Evolutionary conservation across 2,888 invertebrate species (phyloP).

Genomic region (Acleris emargana): DNA sequence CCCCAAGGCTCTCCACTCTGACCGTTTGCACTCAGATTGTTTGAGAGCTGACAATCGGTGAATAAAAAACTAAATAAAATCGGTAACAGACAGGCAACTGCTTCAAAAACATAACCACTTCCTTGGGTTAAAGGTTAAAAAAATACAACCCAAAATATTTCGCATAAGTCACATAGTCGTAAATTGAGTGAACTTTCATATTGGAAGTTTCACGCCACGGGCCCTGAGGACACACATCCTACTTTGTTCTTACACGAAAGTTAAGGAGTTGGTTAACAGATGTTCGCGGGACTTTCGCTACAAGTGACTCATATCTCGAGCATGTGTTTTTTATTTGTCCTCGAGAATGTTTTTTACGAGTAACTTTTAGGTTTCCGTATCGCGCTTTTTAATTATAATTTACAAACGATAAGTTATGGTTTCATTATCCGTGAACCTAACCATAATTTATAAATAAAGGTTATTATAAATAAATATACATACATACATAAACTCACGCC

Average conservation of each 20-base stretch:
- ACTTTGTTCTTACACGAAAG: slow-evolving; percentile 72
- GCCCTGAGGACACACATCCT: slow-evolving; percentile 69
- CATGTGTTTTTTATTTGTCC: slow-evolving; percentile 47
- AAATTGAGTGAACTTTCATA: slow-evolving; percentile 66
- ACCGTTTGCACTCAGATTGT: too few species aligned
- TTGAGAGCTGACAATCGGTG: too few species aligned
- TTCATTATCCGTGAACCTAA: not conserved
- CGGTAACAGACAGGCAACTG: too few species aligned
- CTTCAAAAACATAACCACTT: too few species aligned
- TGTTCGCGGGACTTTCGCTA: slow-evolving; percentile 71
- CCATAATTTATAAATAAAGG: too few species aligned
- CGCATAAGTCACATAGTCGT: slow-evolving; percentile 38
- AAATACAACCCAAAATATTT: slow-evolving; percentile 16
- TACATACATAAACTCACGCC: too few species aligned
- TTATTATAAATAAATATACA: too few species aligned
- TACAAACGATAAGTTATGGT: not conserved
- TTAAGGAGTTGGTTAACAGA: slow-evolving; percentile 76
- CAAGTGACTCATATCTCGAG: slow-evolving; percentile 54
- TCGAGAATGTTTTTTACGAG: slow-evolving; percentile 3
- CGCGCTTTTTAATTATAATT: not conserved
- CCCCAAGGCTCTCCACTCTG: too few species aligned
- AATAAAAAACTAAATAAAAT: too few species aligned
- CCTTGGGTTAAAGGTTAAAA: not conserved
- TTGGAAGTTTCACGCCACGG: slow-evolving; percentile 59
- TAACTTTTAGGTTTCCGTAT: not conserved